Evolutionary conservation across 2,113 vertebrate genomes (phyloP).

Genomic region (Trematocara zebra): DNA sequence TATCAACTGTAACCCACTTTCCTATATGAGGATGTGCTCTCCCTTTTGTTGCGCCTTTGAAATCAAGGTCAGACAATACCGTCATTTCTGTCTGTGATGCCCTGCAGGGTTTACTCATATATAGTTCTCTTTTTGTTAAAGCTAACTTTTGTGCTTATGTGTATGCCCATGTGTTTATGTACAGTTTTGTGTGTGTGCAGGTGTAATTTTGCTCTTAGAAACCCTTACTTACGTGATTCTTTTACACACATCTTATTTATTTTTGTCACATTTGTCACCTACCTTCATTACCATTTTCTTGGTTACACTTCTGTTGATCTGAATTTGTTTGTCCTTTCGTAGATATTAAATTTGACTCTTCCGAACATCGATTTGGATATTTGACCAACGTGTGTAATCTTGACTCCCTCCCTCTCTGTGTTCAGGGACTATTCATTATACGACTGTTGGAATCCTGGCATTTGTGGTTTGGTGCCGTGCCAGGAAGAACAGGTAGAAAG

Average conservation of each 20-base stretch:
- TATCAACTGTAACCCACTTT: slow-evolving; percentile 66
- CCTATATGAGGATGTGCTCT: slow-evolving; percentile 43
- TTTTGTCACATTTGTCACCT: background rate
- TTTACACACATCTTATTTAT: background rate
- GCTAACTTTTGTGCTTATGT: background rate
- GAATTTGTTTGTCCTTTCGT: background rate
- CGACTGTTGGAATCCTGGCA: background rate
- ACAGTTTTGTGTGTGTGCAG: background rate
- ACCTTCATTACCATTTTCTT: background rate
- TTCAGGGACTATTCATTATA: background rate
- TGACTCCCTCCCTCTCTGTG: background rate
- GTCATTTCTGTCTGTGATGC: slow-evolving; percentile 25
- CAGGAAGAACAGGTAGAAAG: slow-evolving; percentile 19
- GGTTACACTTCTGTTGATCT: background rate
- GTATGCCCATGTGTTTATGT: background rate
- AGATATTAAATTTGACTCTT: background rate
- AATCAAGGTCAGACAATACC: slow-evolving; percentile 51
- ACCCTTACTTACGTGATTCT: background rate
- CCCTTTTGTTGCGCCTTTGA: slow-evolving; percentile 35
- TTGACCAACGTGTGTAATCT: background rate
- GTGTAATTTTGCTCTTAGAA: background rate
- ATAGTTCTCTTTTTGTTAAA: background rate
- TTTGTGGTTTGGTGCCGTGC: background rate
- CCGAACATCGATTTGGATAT: background rate
- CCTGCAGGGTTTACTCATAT: slow-evolving; percentile 2